phyloP scores from a whole-genome alignment of 2,113 vertebrate species.

The Semnopithecus entellus region DNA sequence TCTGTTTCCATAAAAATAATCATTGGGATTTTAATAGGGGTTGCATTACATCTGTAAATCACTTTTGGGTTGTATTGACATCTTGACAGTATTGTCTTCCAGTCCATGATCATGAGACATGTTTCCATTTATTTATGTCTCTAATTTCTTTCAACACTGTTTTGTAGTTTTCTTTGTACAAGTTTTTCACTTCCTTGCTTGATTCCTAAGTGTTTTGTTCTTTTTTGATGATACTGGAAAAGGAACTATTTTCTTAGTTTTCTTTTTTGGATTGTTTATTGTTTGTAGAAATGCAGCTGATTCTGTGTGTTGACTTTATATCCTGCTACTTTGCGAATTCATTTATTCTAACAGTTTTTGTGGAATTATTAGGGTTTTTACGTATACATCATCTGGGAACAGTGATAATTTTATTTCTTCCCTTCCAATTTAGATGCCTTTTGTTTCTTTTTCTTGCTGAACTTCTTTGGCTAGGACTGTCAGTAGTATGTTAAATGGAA shows the following conservation, averaged over 20 bases:
- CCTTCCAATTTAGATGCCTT: neutral
- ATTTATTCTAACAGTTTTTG: neutral
- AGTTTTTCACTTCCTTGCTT: neutral
- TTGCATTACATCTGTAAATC: neutral
- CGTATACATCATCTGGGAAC: neutral
- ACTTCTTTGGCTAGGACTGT: neutral
- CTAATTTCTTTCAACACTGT: neutral
- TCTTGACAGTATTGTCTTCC: neutral
- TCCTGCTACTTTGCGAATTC: neutral
- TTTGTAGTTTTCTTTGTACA: neutral
- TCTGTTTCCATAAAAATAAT: neutral
- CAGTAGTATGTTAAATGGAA: neutral
- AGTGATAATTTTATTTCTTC: neutral
- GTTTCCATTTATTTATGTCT: neutral
- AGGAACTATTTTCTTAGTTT: neutral
- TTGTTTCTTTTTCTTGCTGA: neutral
- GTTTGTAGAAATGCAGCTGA: neutral
- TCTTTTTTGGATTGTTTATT: neutral
- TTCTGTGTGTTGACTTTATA: neutral
- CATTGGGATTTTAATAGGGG: neutral
- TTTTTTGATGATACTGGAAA: neutral
- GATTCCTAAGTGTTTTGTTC: neutral
- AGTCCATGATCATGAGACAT: neutral
- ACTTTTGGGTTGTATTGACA: neutral
- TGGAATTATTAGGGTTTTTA: neutral